These are phyloP conservation scores for Nipponacmea schrenckii DNA, from an alignment of 2,888 invertebrate species.

Conservation along the genomic window DNA sequence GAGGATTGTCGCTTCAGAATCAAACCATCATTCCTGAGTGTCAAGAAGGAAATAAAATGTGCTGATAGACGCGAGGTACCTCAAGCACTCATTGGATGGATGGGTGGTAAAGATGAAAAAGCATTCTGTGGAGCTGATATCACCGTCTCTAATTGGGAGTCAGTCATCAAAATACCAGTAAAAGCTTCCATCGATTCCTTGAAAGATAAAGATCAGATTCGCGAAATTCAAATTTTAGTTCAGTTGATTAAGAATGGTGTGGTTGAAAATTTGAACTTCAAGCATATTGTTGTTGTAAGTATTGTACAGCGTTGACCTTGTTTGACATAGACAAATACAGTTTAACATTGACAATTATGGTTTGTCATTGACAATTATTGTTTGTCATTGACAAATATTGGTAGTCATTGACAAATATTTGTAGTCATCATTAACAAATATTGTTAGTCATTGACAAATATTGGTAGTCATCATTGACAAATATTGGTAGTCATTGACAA, in stretches of 20 bases:
- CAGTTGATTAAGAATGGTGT: background rate
- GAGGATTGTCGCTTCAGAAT: conserved; percentile 26
- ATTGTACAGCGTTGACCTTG: too few relatives aligned
- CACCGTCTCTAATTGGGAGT: conserved; percentile 36
- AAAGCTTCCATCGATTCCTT: conserved; percentile 39
- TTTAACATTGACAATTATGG: too few relatives aligned
- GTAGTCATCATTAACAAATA: too few relatives aligned
- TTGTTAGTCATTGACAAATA: too few relatives aligned
- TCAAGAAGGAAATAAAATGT: conserved; percentile 10
- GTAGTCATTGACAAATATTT: too few relatives aligned
- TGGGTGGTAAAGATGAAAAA: background rate
- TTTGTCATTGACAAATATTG: too few relatives aligned
- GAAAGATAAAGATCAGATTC: conserved; percentile 30
- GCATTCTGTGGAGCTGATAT: conserved; percentile 30
- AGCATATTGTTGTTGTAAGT: too few relatives aligned
- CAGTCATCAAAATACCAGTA: conserved; percentile 28
- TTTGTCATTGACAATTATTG: too few relatives aligned
- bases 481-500: too few relatives aligned
- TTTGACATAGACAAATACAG: too few relatives aligned
- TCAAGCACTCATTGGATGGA: conserved; percentile 38
- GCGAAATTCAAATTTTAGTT: conserved; percentile 21
- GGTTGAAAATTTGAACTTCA: too few relatives aligned
- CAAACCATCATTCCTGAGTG: conserved; percentile 16
- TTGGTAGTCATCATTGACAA: too few relatives aligned
- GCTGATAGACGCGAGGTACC: conserved; percentile 28